Evolutionary conservation across 2,888 invertebrate genomes (phyloP).

Genomic region (Ischnus inquisitorius): DNA sequence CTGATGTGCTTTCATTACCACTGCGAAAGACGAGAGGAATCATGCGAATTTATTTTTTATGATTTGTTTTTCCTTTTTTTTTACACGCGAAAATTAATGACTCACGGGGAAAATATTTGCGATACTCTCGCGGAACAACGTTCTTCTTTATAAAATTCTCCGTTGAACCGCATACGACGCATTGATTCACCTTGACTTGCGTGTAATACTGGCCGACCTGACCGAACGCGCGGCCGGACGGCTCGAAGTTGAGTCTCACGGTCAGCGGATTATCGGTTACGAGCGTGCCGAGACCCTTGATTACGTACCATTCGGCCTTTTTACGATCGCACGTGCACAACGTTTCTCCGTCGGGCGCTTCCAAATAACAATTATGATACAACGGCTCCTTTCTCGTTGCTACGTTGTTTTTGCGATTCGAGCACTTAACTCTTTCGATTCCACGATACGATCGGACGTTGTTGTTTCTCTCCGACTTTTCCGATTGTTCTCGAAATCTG

Average conservation of each 20-base stretch:
- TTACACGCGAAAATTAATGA: constrained; percentile 10
- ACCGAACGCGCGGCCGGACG: constrained; percentile 90
- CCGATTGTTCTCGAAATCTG: constrained; percentile 78
- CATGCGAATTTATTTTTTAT: neutral
- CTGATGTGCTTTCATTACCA: constrained; percentile 92
- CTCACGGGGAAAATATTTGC: constrained; percentile 91
- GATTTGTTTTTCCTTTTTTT: neutral
- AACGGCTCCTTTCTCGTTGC: constrained; percentile 88
- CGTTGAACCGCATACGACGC: constrained; percentile 91
- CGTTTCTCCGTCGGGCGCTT: constrained; percentile 92
- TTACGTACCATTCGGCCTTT: constrained; percentile 91
- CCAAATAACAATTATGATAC: constrained; percentile 92
- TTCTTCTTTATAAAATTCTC: constrained; percentile 92
- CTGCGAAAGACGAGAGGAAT: constrained; percentile 82
- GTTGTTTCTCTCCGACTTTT: constrained; percentile 67
- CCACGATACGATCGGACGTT: constrained; percentile 66
- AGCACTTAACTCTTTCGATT: constrained; percentile 63
- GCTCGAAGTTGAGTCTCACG: constrained; percentile 92
- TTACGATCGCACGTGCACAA: constrained; percentile 91
- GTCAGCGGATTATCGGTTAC: constrained; percentile 87
- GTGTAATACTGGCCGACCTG: constrained; percentile 91
- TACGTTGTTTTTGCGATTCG: constrained; percentile 69
- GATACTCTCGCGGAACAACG: constrained; percentile 93
- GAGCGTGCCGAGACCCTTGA: constrained; percentile 85
- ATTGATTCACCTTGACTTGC: constrained; percentile 90